Base-by-base conservation (phyloP, 2,113 vertebrate genomes). In the Nothobranchius furzeri region DNA sequence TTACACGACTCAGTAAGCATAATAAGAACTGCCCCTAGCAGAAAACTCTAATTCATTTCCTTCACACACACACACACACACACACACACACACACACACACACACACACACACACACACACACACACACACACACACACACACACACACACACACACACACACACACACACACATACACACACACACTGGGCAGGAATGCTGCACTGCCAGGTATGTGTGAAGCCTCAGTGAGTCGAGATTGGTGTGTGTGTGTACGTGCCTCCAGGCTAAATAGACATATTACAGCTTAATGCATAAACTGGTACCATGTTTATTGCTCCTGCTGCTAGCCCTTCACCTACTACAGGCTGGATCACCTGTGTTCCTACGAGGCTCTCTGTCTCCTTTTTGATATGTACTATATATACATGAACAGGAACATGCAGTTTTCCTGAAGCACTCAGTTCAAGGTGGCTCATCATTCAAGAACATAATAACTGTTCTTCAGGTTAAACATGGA, bases 221-320 rank as follows among this genome's bases (percentile, higher is more conserved):
- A 55, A 53, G 59, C 24, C 20, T 17, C 36, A 42, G 53, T 36
- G 4, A 42, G 62, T 15, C 46, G 57, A 24, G 12, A 45, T 30
- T 30, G 30, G 43, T 45, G 43, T 12, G 43, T 45, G 52, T 50
- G 69, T 58, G 59, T 48, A 0, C 6, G 12, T 48, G 66, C 13
- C 67, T 72, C 48, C 48, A 55, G 79, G 69, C 59, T 69, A 12
- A 55, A 73, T 64, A 48, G 46, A 24, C 50, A 60, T 64, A 52
- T 61, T 60, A 56, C 55, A 69, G 46, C 50, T 66, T 79, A 53
- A 74, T 81, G 51, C 78, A 83, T 78, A 70, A 73, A 86, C 75
- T 82, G 68, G 49, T 59, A 49, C 47, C 52, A 51, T 75, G 61
- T 75, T 79, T 75, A 35, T 61, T 24, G 13, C 52, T 48, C 46